Base-by-base conservation (phyloP, 2,113 vertebrate species). In the Spilogale gracilis region DNA sequence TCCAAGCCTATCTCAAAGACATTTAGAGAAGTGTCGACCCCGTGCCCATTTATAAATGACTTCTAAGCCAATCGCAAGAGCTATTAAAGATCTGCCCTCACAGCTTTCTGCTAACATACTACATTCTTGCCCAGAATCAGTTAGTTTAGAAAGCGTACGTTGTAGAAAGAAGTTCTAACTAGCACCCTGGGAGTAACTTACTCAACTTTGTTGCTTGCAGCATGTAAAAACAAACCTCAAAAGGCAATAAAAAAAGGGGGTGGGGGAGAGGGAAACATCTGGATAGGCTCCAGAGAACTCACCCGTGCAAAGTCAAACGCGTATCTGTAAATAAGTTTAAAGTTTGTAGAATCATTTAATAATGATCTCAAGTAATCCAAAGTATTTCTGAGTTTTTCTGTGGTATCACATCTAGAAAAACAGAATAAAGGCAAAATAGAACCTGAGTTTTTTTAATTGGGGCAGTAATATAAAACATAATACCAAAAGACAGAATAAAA, bases 241-340 rank as follows among this genome's bases (percentile, higher is more conserved):
- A 89, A 79, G 85, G 85, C 38, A 87, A 84, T 89, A 18, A 84
- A 45, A 48, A 17, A 1, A 5, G 12, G 12, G 12, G 3, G 1
- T 74, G 94, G n/a, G 4, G 10, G 21, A 52, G 58, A 93, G 81
- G 87, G 96, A 73, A 96, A 83, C 95, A 21, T 45, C 79, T 97
- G 89, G 85, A 96, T 8, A 96, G 84, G 45, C 21, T 97, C 96
- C 80, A 97, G 83, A 93, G 83, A 96, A 99, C 99, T 99, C 98
- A 99, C 99, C 99, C 99, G 99, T 98, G 99, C 99, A 98, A 99
- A 99, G 98, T 99, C 99, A 99, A 99, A 99, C 50, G 99, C 99
- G 0, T 99, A 99, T 99, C 99, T 99, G 99, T 99, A 99, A 99
- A 99, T 99, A 99, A 99, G 99, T 98, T 99, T 99, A 99, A 99